Evolutionary conservation across 2,797 vertebrate genomes (phyloP).

Genomic region (Nothura maculosa): DNA sequence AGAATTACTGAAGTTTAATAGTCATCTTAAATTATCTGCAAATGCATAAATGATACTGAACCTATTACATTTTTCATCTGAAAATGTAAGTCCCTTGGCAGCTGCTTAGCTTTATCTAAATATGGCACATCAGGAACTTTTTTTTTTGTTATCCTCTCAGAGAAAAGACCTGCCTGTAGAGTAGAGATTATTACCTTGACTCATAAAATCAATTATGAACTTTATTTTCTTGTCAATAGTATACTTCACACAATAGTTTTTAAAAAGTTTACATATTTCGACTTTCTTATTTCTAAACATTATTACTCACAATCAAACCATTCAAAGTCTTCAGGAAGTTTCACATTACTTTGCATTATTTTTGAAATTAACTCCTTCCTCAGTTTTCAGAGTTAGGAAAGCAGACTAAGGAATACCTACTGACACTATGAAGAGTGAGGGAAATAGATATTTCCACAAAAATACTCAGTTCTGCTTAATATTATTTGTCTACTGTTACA

Average conservation of each 20-base stretch:
- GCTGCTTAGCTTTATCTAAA: neutral
- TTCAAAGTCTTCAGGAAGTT: neutral
- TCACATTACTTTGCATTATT: neutral
- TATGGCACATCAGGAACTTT: neutral
- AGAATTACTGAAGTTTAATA: slow-evolving; percentile 28
- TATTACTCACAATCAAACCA: neutral
- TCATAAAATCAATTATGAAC: slow-evolving; percentile 61
- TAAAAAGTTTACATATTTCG: neutral
- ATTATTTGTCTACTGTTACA: neutral
- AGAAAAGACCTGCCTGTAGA: neutral
- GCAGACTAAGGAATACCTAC: neutral
- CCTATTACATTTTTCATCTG: slow-evolving; percentile 25
- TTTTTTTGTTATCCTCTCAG: neutral
- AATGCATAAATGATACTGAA: neutral
- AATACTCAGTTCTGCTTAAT: neutral
- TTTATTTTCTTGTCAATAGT: slow-evolving; percentile 41
- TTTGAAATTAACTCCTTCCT: slow-evolving; percentile 12
- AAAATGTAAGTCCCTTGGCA: slow-evolving; percentile 17
- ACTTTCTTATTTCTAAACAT: slow-evolving; percentile 2
- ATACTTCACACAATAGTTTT: neutral
- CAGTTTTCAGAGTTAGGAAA: neutral
- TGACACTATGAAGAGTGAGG: neutral
- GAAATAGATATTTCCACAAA: neutral
- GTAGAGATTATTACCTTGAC: slow-evolving; percentile 41
- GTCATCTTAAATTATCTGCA: slow-evolving; percentile 52